Percentiles rank a stretch among this genome's conserved stretches.
phyloP scores from a whole-genome alignment of 2,113 vertebrate species.

The Nothoprocta pentlandii region DNA sequence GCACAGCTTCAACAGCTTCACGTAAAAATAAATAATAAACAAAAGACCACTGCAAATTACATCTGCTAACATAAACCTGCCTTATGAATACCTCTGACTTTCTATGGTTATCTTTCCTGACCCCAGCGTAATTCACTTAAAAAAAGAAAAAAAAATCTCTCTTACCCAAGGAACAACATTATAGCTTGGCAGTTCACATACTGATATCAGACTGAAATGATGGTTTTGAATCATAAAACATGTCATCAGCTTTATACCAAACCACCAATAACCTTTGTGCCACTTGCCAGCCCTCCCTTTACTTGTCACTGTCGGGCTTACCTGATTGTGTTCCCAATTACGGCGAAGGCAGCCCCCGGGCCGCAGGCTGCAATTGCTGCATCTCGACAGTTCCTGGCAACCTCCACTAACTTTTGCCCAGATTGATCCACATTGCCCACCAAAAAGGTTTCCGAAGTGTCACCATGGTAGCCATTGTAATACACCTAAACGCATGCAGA shows the following conservation, averaged over 20 bases:
- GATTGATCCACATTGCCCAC: slow-evolving; percentile 90
- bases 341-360: slow-evolving; percentile 88
- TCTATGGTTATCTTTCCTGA: slow-evolving; percentile 82
- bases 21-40: slow-evolving; percentile 20
- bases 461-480: slow-evolving; percentile 95
- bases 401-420: slow-evolving; percentile 87
- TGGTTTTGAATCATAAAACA: slow-evolving; percentile 90
- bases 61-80: slow-evolving; percentile 44
- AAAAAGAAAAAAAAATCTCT: slow-evolving; percentile 71
- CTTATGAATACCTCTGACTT: slow-evolving; percentile 73
- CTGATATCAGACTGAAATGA: slow-evolving; percentile 91
- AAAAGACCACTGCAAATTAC: not conserved
- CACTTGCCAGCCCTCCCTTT: slow-evolving; percentile 85
- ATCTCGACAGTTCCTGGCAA: slow-evolving; percentile 91
- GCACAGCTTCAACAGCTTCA: slow-evolving; percentile 8
- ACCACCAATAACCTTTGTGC: slow-evolving; percentile 88
- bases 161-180: slow-evolving; percentile 82
- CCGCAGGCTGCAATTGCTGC: slow-evolving; percentile 92
- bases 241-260: slow-evolving; percentile 90
- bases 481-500: slow-evolving; percentile 87
- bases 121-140: slow-evolving; percentile 81
- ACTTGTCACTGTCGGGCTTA: slow-evolving; percentile 84
- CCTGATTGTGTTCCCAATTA: slow-evolving; percentile 98
- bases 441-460: slow-evolving; percentile 97
- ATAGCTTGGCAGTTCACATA: slow-evolving; percentile 87